Conservation (phyloP, 2,113 vertebrate species). For the Sciurus niger region DNA sequence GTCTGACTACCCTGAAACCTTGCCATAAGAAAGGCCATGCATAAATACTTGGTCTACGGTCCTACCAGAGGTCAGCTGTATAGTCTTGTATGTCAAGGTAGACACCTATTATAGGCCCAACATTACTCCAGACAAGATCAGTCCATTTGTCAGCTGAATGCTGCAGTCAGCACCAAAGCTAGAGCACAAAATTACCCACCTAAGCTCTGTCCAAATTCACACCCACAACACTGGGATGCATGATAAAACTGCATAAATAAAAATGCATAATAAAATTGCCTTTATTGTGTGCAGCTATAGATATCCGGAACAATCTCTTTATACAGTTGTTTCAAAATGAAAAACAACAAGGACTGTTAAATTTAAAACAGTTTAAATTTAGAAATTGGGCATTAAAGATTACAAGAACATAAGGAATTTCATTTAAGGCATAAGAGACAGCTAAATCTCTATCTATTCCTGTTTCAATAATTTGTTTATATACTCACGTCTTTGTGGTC, state of each 20-base stretch:
- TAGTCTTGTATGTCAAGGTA: not conserved
- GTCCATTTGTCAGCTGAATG: not conserved
- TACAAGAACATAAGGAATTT: not conserved
- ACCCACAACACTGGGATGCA: not conserved
- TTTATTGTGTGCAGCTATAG: not conserved
- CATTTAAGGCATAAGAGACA: not conserved
- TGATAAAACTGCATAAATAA: not conserved
- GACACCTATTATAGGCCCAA: not conserved
- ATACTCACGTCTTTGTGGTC: not conserved
- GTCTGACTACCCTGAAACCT: not conserved
- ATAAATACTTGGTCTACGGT: not conserved
- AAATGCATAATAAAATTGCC: too few relatives aligned
- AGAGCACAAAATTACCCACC: not conserved
- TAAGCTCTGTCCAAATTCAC: not conserved
- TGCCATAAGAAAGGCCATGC: accelerated
- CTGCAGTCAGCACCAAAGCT: not conserved
- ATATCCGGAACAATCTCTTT: not conserved
- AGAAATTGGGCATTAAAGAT: not conserved
- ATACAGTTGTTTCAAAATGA: not conserved
- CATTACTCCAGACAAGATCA: not conserved
- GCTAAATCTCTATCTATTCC: not conserved
- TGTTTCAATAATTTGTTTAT: not conserved
- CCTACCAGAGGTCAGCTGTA: not conserved
- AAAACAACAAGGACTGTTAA: not conserved
- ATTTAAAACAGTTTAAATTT: not conserved